Base-by-base conservation (phyloP, 2,888 invertebrate species). In the Trichopoda pennipes region DNA sequence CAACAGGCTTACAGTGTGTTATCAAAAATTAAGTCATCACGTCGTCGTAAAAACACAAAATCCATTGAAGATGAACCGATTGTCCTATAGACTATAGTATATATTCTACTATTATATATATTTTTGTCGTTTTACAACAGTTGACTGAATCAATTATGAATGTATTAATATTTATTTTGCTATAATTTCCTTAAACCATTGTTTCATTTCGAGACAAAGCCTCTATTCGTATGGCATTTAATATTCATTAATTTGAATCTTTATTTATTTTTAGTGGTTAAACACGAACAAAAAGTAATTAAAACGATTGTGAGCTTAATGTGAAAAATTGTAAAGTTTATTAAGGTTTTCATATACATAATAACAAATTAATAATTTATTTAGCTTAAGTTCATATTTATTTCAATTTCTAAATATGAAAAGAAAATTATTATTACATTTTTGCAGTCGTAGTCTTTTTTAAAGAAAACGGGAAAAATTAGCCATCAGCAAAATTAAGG, bases 1-100 rank as follows among this genome's bases (percentile, higher is more conserved):
- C 97, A 98, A 87, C 95, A 96, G 88, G 97, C 98, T 0, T 98
- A 98, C 89, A 97, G 96, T 88, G 95, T 96, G 55, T 92, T 98
- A 0, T 97, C 96, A 10, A 96, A 94, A 86, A 95, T 95, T 85
- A 96, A 97, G 88, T 94, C 94, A 69, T 94, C 95, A 84, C 92
- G 97, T 64, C 93, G 94, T 84, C 92, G 94, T 68, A 93, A 94
- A 84, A 97, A 97, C 89, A 95, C 95, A 86, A 94, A 95, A 86
- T 94, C 92, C 72, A 92, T 92, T 72, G 92, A 93, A 0, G 93
- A 92, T 51, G 89, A 87, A 16, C 68, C 88, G 8, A 88, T 89
- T n/a, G 86, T 86, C 10, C 73, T 88, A 17, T 89, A 87, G n/a
- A 16, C n/a, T 2, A 17, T 2, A 12, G 1, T 35, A 35, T 35